Conservation (phyloP, 2,113 vertebrate genomes). For the Carollia perspicillata region DNA sequence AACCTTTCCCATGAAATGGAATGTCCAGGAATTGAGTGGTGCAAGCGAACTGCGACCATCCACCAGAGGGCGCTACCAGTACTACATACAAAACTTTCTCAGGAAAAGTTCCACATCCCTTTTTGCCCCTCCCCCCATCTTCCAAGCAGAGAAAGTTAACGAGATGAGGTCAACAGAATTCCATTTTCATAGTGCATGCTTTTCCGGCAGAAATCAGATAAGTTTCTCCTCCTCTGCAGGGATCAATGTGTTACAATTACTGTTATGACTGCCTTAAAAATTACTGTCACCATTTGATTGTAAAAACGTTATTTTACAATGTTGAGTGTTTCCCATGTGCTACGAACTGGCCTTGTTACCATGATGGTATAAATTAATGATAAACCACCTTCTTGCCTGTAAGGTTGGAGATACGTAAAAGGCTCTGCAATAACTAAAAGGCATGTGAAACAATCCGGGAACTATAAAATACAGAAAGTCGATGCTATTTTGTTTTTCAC, state of each 20-base stretch:
- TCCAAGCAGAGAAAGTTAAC: neutral
- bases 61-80: conserved; percentile 65
- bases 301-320: neutral
- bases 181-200: neutral
- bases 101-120: neutral
- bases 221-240: neutral
- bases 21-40: neutral
- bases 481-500: neutral
- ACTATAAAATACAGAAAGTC: neutral
- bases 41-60: neutral
- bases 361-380: neutral
- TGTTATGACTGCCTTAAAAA: neutral
- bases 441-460: neutral
- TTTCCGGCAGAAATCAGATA: neutral
- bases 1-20: neutral
- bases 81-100: neutral
- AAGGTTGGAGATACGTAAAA: neutral
- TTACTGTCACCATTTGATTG: neutral
- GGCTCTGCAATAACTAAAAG: neutral
- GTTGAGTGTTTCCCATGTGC: neutral
- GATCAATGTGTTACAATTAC: neutral
- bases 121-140: neutral
- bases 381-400: neutral
- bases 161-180: neutral
- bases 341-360: neutral